These are phyloP conservation scores for Tinamus major DNA, from an alignment of 2,797 vertebrate species.

Conservation along the genomic window DNA sequence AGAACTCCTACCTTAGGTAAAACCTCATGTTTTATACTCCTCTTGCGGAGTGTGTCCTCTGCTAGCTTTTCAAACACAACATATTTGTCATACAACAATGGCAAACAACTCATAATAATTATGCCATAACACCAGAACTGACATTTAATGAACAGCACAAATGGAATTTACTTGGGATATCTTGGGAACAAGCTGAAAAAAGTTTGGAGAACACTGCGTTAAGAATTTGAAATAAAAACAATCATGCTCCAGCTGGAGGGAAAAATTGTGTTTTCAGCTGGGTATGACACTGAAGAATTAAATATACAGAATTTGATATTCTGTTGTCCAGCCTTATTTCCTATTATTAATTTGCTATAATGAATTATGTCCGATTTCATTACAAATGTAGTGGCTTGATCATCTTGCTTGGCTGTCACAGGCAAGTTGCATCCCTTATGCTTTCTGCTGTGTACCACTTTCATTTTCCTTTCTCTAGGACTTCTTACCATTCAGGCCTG, in stretches of 20 bases:
- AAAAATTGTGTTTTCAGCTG: constrained; percentile 48
- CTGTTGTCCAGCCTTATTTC: background rate
- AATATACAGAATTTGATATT: background rate
- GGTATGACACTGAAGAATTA: background rate
- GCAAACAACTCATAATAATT: background rate
- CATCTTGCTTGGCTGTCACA: background rate
- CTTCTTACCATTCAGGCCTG: background rate
- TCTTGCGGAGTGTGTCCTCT: background rate
- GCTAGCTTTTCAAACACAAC: background rate
- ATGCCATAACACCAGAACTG: background rate
- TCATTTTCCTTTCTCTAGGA: background rate
- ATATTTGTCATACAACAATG: background rate
- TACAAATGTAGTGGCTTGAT: background rate
- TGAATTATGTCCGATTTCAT: background rate
- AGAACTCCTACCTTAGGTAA: background rate
- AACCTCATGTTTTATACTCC: background rate
- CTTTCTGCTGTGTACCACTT: background rate
- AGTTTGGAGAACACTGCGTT: constrained; percentile 29
- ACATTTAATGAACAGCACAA: constrained; percentile 16
- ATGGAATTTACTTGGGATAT: constrained; percentile 36
- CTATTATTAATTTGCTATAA: background rate
- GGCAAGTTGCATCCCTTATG: background rate
- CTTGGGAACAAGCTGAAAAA: constrained; percentile 55
- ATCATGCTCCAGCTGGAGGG: constrained; percentile 39
- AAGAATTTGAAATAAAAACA: constrained; percentile 60